phyloP scores from a whole-genome alignment of 2,888 invertebrate species.

The Lacanobia wlatinum region DNA sequence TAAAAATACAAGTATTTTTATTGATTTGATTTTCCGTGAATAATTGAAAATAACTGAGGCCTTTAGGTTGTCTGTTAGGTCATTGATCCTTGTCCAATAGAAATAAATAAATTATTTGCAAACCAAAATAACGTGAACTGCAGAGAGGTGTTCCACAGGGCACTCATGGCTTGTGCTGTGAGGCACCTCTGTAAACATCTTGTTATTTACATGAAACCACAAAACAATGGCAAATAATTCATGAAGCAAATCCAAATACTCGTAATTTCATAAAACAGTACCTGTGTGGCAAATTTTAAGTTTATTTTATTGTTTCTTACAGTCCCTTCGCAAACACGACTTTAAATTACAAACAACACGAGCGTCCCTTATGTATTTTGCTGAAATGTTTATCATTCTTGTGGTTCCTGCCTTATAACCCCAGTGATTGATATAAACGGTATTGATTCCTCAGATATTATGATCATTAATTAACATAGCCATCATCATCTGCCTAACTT shows the following conservation, averaged over 20 bases:
- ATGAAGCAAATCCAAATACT: not conserved
- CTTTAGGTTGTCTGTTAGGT: not conserved
- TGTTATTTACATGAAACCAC: not conserved
- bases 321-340: not conserved
- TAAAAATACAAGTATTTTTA: slow-evolving; percentile 25
- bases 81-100: not conserved
- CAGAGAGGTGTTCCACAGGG: not conserved
- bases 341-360: no score
- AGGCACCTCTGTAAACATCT: not conserved
- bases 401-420: not conserved
- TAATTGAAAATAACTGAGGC: slow-evolving; percentile 36
- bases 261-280: not conserved
- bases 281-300: not conserved
- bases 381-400: not conserved
- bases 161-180: no score
- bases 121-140: not conserved
- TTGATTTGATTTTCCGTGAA: slow-evolving; percentile 24
- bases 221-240: slow-evolving; percentile 10
- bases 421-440: not conserved
- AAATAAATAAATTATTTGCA: not conserved
- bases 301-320: not conserved
- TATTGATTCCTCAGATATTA: not conserved
- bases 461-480: not conserved
- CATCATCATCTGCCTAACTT: no score
- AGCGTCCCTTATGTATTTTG: not conserved